Conservation (phyloP, 2,113 vertebrate species). For the Calyptommatus sinebrachiatus region DNA sequence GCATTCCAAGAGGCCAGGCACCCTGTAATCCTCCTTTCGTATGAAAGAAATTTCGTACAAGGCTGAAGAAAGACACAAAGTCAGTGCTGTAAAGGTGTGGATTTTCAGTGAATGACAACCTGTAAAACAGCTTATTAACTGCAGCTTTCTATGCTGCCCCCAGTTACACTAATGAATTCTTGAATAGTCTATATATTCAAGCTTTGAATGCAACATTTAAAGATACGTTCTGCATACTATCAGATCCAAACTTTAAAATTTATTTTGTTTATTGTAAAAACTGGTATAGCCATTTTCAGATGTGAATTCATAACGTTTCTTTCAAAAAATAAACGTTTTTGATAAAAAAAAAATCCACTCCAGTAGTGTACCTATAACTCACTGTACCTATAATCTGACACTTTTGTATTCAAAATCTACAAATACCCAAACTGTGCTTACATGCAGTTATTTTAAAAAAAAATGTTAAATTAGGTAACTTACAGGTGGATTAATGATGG, state of each 20-base stretch:
- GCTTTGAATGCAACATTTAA: no score
- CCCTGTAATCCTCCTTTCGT: slow-evolving; percentile 28
- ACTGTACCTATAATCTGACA: neutral
- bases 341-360: neutral
- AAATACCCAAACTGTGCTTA: neutral
- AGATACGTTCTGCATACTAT: no score
- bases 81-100: slow-evolving; percentile 24
- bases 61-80: slow-evolving; percentile 14
- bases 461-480: no score
- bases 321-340: no score
- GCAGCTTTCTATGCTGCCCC: neutral
- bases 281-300: slow-evolving; percentile 1
- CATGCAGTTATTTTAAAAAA: no score
- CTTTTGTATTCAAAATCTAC: neutral
- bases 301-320: neutral
- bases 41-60: slow-evolving; percentile 24
- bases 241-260: no score
- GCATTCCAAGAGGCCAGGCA: slow-evolving; percentile 40
- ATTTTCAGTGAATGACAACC: neutral
- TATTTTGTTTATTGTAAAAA: neutral
- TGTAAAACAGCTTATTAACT: neutral
- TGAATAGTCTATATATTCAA: accelerated
- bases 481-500: no score
- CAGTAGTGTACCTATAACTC: accelerated
- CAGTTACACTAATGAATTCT: accelerated